Evolutionary conservation across 2,113 vertebrate genomes (phyloP).

Genomic region (Charadrius vociferus): DNA sequence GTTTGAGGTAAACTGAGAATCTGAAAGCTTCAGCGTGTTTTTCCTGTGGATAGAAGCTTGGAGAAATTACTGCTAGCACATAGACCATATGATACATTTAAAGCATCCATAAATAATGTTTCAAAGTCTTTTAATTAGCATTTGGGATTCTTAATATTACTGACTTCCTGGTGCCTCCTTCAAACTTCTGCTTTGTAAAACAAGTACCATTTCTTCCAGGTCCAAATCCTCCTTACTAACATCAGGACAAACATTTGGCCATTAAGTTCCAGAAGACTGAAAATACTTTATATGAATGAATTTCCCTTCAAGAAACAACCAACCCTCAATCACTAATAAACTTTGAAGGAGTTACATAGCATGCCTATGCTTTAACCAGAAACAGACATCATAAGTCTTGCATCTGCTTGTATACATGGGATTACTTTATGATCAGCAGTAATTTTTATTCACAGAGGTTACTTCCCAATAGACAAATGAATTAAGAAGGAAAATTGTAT

Average conservation of each 20-base stretch:
- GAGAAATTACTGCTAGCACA: background rate
- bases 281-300: background rate
- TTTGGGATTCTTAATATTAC: background rate
- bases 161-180: background rate
- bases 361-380: background rate
- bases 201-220: background rate
- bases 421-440: background rate
- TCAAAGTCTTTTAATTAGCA: background rate
- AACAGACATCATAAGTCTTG: background rate
- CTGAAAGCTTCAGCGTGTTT: background rate
- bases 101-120: background rate
- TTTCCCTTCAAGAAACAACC: background rate
- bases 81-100: accelerated
- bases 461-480: background rate
- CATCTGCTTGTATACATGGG: background rate
- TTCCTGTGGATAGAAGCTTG: background rate
- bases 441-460: slow-evolving; percentile 10
- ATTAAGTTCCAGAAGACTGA: background rate
- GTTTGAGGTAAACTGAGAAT: background rate
- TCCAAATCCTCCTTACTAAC: background rate
- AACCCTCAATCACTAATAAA: background rate
- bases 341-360: background rate
- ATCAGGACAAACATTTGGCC: background rate
- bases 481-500: background rate
- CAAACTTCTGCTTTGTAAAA: background rate